These are phyloP conservation scores for Upupa epops DNA, from an alignment of 2,113 vertebrate species.

Conservation along the genomic window DNA sequence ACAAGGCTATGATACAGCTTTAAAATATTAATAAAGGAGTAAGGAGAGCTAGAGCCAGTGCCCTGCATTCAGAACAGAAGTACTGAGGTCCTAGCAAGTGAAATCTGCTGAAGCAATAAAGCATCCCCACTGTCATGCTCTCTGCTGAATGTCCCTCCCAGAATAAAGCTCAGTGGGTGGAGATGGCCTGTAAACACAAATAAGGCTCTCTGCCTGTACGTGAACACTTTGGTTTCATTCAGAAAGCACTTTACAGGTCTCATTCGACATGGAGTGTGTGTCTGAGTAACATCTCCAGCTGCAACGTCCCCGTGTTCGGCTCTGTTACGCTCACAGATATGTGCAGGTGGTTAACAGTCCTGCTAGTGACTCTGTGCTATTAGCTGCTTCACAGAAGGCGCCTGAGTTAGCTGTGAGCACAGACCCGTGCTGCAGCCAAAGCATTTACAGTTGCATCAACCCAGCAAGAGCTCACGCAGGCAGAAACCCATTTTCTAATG, in stretches of 20 bases:
- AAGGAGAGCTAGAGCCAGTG: neutral
- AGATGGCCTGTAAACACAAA: neutral
- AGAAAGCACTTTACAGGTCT: neutral
- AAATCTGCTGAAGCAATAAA: neutral
- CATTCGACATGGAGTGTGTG: slow-evolving; percentile 5
- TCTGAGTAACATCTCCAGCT: neutral
- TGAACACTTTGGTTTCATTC: neutral
- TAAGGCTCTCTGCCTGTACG: neutral
- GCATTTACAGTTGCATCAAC: neutral
- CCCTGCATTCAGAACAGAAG: neutral
- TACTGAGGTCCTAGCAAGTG: neutral
- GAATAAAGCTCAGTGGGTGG: neutral
- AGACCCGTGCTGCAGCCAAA: neutral
- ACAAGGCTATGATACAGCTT: neutral
- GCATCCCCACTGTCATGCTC: neutral
- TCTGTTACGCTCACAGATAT: neutral
- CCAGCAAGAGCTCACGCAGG: neutral
- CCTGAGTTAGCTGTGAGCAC: neutral
- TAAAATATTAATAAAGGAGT: slow-evolving; percentile 38
- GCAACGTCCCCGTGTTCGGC: neutral
- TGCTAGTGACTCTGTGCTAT: neutral
- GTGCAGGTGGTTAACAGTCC: slow-evolving; percentile 13
- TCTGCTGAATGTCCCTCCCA: neutral
- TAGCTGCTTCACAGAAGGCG: neutral
- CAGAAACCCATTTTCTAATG: neutral